Conservation (phyloP, 2,113 vertebrate genomes). For the Nothocercus julius region DNA sequence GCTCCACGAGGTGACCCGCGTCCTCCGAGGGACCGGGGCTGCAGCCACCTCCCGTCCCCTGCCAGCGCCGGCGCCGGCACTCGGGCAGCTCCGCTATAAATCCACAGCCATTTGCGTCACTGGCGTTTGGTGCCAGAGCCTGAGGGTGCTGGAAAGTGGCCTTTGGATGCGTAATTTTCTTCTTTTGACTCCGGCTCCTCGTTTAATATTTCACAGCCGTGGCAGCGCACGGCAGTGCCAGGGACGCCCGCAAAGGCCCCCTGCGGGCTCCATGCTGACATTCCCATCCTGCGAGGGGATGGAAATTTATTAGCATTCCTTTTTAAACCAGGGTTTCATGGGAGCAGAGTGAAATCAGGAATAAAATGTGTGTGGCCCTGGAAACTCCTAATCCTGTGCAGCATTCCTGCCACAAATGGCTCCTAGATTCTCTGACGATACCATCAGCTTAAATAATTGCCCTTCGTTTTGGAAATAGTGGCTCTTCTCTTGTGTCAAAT, state of each 20-base stretch:
- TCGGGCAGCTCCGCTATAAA: not conserved
- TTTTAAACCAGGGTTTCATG: not conserved
- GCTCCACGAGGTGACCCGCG: rapidly evolving
- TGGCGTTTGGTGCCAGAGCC: not conserved
- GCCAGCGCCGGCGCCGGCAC: not conserved
- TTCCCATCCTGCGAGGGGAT: not conserved
- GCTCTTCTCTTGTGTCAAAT: conserved; percentile 18
- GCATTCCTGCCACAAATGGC: not conserved
- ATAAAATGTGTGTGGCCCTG: not conserved
- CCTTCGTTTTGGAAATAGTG: conserved; percentile 14
- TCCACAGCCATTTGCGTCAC: not conserved
- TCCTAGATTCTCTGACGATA: not conserved
- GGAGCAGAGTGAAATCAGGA: not conserved
- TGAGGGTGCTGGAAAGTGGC: not conserved
- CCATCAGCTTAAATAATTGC: not conserved
- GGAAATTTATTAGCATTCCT: not conserved
- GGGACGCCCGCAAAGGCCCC: not conserved
- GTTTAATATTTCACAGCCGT: conserved; percentile 7
- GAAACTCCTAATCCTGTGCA: not conserved
- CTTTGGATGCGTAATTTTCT: not conserved
- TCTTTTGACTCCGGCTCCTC: not conserved
- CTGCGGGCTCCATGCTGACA: not conserved
- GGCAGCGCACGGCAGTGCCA: not conserved
- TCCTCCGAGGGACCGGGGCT: rapidly evolving
- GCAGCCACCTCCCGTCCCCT: not conserved